Conservation (phyloP, 1,140 invertebrate species). For the Epicauta chinensis region DNA sequence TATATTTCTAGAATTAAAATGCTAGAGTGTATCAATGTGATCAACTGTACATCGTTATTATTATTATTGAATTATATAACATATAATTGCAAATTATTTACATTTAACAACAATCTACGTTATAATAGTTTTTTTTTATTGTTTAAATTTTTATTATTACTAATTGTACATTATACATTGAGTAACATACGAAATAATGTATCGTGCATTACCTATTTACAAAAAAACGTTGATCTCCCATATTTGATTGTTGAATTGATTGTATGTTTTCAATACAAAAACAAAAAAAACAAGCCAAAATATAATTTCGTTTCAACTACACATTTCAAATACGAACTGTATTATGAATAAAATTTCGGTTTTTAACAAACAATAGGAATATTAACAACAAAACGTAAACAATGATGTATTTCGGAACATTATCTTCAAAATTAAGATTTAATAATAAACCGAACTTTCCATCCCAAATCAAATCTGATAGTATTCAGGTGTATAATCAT, state of each 20-base stretch:
- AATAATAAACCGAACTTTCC: conserved; percentile 22
- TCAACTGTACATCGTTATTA: conserved; percentile 33
- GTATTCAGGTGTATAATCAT: conserved; percentile 86
- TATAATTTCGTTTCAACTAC: no score
- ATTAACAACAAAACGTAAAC: conserved; percentile 13
- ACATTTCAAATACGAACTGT: no score
- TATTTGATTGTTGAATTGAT: not conserved
- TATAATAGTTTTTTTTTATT: conserved; percentile 5
- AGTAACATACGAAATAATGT: not conserved
- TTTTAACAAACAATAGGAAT: conserved; percentile 1
- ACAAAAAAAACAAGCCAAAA: no score
- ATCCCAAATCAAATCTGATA: conserved; percentile 66
- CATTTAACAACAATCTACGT: conserved; percentile 29
- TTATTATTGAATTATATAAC: conserved; percentile 27
- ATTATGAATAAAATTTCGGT: not conserved
- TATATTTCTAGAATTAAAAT: conserved; percentile 33
- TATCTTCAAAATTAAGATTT: conserved; percentile 21
- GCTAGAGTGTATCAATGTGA: conserved; percentile 30
- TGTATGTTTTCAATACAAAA: not conserved
- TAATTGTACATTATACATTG: conserved; percentile 35
- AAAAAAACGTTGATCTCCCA: not conserved
- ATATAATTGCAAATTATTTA: conserved; percentile 31
- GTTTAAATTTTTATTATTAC: conserved; percentile 7
- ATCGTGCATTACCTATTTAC: conserved; percentile 6
- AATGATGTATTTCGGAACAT: conserved; percentile 17